Percentiles rank a stretch among this genome's conserved stretches.
Conservation (phyloP, 2,797 vertebrate species). For the Tachyglossus aculeatus region DNA sequence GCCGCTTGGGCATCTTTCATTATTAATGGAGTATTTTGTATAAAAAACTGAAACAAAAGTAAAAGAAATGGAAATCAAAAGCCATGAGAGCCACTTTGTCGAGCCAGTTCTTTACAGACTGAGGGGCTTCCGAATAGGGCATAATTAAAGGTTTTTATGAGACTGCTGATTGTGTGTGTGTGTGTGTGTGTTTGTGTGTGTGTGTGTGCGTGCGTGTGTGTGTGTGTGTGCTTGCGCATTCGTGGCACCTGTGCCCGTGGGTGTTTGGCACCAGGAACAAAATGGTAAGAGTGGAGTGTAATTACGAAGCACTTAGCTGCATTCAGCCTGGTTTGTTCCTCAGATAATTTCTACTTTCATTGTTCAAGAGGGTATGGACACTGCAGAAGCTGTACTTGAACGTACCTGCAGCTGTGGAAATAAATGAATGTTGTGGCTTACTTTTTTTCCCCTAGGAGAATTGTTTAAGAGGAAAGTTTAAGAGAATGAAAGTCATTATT, state of each 20-base stretch:
- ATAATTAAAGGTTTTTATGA: constrained; percentile 50
- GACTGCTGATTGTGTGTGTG: constrained; percentile 58
- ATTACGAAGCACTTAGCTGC: constrained; percentile 64
- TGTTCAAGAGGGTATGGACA: constrained; percentile 59
- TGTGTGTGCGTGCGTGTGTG: constrained; percentile 49
- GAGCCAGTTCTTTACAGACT: constrained; percentile 34
- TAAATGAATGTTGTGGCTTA: constrained; percentile 40
- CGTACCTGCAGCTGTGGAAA: constrained; percentile 71
- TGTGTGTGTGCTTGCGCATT: constrained; percentile 44
- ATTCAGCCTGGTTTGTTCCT: constrained; percentile 63
- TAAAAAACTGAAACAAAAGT: constrained; percentile 26
- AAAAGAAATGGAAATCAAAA: constrained; percentile 38
- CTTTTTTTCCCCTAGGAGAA: constrained; percentile 17
- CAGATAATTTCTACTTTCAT: constrained; percentile 67
- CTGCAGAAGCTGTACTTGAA: constrained; percentile 58
- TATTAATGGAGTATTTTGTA: constrained; percentile 16
- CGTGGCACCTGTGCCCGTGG: constrained; percentile 56
- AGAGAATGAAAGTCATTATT: constrained; percentile 26
- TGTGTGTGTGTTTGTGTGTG: constrained; percentile 47
- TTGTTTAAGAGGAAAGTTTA: constrained; percentile 21
- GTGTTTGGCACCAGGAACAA: constrained; percentile 52
- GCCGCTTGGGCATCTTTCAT: not conserved
- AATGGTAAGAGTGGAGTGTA: constrained; percentile 57
- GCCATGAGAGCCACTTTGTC: constrained; percentile 16
- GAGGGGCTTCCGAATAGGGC: constrained; percentile 21